Evolutionary conservation across 1,140 invertebrate genomes (phyloP).

Genomic region (Acyrthosiphon pisum): DNA sequence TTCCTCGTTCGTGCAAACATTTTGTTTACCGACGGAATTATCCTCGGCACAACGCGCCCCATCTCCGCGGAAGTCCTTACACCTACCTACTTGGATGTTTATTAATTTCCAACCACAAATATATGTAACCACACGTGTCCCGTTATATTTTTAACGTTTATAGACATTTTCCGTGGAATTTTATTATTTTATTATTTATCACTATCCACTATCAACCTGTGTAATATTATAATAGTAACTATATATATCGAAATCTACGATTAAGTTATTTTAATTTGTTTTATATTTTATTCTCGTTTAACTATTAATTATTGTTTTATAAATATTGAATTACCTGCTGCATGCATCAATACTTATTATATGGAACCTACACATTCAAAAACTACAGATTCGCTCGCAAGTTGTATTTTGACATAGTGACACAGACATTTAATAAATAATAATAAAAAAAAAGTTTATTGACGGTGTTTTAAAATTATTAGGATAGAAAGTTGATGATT

Average conservation of each 20-base stretch:
- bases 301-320: neutral
- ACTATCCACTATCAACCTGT: neutral
- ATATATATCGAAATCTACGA: neutral
- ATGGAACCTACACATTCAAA: too few species aligned
- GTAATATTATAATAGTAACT: neutral
- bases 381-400: too few species aligned
- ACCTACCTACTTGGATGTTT: neutral
- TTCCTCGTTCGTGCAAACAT: conserved; percentile 27
- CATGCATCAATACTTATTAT: neutral
- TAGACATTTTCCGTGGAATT: neutral
- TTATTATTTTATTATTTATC: neutral
- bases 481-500: neutral
- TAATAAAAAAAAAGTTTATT: too few species aligned
- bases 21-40: conserved; percentile 22
- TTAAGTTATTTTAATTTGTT: neutral
- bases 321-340: neutral
- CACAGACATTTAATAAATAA: too few species aligned
- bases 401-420: too few species aligned
- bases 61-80: neutral
- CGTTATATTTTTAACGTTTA: neutral
- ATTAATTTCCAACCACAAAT: neutral
- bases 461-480: neutral
- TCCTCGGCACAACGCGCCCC: neutral
- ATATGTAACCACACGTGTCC: neutral
- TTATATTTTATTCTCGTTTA: neutral